Evolutionary conservation across 2,113 vertebrate species (phyloP).

Genomic region (Eonycteris spelaea): DNA sequence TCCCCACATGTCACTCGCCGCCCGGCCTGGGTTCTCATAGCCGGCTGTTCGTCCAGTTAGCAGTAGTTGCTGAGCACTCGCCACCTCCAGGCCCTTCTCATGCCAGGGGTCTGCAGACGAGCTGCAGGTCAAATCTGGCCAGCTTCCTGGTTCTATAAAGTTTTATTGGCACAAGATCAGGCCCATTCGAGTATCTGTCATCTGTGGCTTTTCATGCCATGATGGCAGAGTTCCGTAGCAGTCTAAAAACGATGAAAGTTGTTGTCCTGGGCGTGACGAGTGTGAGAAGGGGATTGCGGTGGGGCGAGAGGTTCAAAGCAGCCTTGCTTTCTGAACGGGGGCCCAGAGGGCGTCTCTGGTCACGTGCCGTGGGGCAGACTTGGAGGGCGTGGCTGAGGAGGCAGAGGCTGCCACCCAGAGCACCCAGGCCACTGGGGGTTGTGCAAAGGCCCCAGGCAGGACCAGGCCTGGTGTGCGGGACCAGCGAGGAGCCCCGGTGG

Average conservation of each 20-base stretch:
- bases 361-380: background rate
- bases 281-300: background rate
- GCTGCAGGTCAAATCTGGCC: background rate
- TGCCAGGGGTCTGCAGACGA: background rate
- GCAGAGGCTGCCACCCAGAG: background rate
- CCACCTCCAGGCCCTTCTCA: background rate
- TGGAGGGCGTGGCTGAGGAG: no score
- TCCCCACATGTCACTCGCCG: fast-evolving
- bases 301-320: background rate
- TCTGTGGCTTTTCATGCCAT: background rate
- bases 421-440: background rate
- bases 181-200: fast-evolving
- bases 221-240: background rate
- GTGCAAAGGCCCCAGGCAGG: background rate
- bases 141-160: background rate
- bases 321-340: background rate
- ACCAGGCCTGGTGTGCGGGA: fast-evolving
- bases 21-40: background rate
- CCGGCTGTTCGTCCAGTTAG: fast-evolving
- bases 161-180: background rate
- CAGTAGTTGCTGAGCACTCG: fast-evolving
- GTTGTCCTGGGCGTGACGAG: background rate
- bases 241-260: background rate
- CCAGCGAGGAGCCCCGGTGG: background rate
- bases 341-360: background rate